Evolutionary conservation across 2,113 vertebrate genomes (phyloP).

Genomic region (Camelus dromedarius): DNA sequence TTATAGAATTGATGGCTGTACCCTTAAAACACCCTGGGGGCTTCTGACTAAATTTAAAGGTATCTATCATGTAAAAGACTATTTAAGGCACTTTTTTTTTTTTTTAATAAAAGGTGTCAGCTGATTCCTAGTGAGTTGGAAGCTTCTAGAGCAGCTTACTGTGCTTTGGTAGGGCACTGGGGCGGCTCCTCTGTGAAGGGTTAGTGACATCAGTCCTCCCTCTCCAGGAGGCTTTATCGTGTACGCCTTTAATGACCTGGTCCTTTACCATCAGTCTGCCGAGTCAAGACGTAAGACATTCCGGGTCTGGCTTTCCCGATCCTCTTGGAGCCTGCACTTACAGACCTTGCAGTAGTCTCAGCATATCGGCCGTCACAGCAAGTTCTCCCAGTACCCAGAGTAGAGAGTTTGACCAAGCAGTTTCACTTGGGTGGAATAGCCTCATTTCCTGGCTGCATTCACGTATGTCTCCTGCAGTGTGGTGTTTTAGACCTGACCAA

Average conservation of each 20-base stretch:
- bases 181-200: neutral
- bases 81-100: neutral
- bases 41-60: neutral
- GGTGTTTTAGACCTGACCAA: neutral
- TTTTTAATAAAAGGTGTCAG: neutral
- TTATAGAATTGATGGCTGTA: neutral
- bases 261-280: neutral
- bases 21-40: neutral
- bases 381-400: too few relatives aligned
- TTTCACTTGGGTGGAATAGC: neutral
- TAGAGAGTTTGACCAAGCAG: neutral
- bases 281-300: neutral
- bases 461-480: neutral
- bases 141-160: neutral
- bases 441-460: neutral
- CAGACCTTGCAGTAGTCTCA: neutral
- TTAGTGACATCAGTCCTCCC: neutral
- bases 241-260: neutral
- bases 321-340: neutral
- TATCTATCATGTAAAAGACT: neutral
- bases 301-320: neutral
- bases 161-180: neutral
- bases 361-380: neutral
- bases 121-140: neutral
- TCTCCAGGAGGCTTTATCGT: neutral